Base-by-base conservation (phyloP, 2,797 vertebrate genomes). In the Poecilia picta region DNA sequence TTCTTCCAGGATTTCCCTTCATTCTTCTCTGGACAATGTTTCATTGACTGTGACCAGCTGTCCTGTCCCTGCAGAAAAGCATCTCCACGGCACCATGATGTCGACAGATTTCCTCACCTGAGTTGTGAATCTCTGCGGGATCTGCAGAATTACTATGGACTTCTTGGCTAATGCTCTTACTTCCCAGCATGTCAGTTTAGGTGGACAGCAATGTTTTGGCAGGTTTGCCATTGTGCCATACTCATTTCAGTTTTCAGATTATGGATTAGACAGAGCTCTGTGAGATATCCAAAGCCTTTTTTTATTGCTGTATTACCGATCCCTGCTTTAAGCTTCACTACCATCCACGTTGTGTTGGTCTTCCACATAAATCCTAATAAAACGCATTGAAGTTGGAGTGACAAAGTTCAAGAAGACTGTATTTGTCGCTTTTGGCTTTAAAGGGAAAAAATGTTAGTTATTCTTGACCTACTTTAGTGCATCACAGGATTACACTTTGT, bases 401-500 rank as follows among this genome's bases (percentile, higher is more conserved):
- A 13, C 0, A 70, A 43, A 43, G 23, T 41, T 25, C 20, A 10
- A 11, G 66, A 13, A 33, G 1, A 70, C 39, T 70, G 12, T 6
- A 43, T 41, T 23, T 41, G 23, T 7, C 20, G 39, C 18, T 20
- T 36, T 66, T 10, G 36, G 15, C 15, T 49, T 51, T 31, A 15
- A 31, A 18, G 5, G 23, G 13, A 51, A 23, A 49, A 23, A 49
- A 49, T 8, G 43, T 57, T 49, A 20, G 2, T 36, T 49, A 28
- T 49, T 66, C 2, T 28, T 64, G 8, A 41, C 45, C 2, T 36
- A 59, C 55, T 66, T 82, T 36, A 49, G 41, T 66, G 64, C 39
- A 75, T 72, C 66, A 45, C 78, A 36, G 36, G 66, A 86, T 75
- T 78, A 77, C 73, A 79, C 74, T 55, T 41, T 49, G 16, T 78